phyloP scores from a whole-genome alignment of 2,113 vertebrate genomes.

The Protobothrops mucrosquamatus region DNA sequence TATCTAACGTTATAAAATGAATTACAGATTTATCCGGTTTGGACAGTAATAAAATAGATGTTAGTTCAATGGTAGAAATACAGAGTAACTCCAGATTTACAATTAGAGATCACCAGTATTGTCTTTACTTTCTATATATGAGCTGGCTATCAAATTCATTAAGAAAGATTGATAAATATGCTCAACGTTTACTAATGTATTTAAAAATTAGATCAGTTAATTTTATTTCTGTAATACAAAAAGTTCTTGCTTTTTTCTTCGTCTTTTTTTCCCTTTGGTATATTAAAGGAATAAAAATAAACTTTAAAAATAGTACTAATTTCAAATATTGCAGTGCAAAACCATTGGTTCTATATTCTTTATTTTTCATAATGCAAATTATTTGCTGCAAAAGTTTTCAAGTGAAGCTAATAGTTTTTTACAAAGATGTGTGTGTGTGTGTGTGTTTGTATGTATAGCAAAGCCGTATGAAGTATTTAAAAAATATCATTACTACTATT shows the following conservation, averaged over 20 bases:
- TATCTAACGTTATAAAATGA: background rate
- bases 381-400: constrained; percentile 13
- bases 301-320: background rate
- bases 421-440: background rate
- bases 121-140: background rate
- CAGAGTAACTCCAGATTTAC: background rate
- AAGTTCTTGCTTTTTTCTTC: background rate
- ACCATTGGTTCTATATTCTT: background rate
- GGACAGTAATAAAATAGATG: background rate
- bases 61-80: background rate
- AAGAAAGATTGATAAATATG: background rate
- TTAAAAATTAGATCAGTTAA: background rate
- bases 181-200: background rate
- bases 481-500: background rate
- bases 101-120: background rate
- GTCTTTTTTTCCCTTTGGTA: background rate
- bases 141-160: background rate
- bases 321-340: background rate
- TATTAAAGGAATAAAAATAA: background rate
- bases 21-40: background rate
- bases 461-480: background rate
- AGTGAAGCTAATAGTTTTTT: background rate
- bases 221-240: background rate
- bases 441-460: background rate
- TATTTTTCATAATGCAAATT: background rate